Conservation (phyloP, 1,140 invertebrate genomes). For the Drosophila insularis region DNA sequence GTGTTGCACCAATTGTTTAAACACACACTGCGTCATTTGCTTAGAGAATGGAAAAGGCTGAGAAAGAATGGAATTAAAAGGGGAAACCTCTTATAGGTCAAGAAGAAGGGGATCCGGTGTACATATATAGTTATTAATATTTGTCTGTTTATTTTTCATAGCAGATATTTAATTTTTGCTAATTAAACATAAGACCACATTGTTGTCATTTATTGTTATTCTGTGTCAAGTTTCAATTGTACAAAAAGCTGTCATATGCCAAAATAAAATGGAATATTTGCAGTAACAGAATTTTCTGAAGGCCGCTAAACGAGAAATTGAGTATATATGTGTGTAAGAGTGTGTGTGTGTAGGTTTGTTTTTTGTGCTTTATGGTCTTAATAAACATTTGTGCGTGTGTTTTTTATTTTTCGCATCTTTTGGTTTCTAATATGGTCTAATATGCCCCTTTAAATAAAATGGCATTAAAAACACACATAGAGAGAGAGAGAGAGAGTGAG, state of each 20-base stretch:
- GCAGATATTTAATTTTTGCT: slow-evolving; percentile 2
- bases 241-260: background rate
- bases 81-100: background rate
- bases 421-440: background rate
- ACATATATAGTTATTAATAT: slow-evolving; percentile 12
- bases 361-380: too few species aligned
- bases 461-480: background rate
- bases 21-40: slow-evolving; percentile 5
- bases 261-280: too few species aligned
- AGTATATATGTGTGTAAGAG: too few species aligned
- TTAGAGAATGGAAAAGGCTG: background rate
- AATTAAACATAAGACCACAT: background rate
- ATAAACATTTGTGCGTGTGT: too few species aligned
- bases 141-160: background rate
- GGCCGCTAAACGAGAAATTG: too few species aligned
- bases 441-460: background rate
- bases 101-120: background rate
- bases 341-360: too few species aligned
- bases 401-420: too few species aligned
- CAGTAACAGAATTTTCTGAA: too few species aligned
- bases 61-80: too few species aligned
- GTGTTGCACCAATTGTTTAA: slow-evolving; percentile 7
- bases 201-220: background rate
- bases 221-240: background rate
- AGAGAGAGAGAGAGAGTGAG: background rate